phyloP scores from a whole-genome alignment of 1,140 invertebrate species.

The Aphis craccivora region DNA sequence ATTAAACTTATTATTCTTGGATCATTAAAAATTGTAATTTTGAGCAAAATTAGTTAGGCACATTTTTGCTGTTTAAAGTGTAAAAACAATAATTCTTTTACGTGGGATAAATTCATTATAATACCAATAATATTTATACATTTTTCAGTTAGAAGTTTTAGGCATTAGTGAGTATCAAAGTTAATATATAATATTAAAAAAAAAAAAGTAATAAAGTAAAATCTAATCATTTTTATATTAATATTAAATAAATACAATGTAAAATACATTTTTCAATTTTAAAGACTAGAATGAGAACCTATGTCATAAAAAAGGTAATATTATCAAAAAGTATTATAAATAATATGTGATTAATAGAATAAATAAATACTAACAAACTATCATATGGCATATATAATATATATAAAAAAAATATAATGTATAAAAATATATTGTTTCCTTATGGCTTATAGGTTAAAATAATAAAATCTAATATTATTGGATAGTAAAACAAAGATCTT shows the following conservation, averaged over 20 bases:
- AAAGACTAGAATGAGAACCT: slow-evolving; percentile 1
- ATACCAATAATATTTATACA: too few relatives aligned
- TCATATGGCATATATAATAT: neutral
- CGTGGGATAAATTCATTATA: too few relatives aligned
- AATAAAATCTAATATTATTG: neutral
- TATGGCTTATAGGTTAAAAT: neutral
- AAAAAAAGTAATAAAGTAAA: neutral
- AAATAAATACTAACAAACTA: slow-evolving; percentile 17
- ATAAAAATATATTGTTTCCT: neutral
- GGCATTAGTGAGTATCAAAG: neutral
- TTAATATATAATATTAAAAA: neutral
- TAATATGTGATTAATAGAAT: slow-evolving; percentile 3
- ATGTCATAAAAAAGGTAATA: neutral
- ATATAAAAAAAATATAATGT: slow-evolving; percentile 10
- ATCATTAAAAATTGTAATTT: too few relatives aligned
- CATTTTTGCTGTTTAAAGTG: too few relatives aligned
- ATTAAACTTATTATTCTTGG: too few relatives aligned
- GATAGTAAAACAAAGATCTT: neutral
- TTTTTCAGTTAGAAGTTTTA: too few relatives aligned
- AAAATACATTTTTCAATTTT: neutral
- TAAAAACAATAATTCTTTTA: too few relatives aligned
- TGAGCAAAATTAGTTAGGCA: too few relatives aligned
- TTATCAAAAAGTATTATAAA: neutral
- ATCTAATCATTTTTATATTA: neutral
- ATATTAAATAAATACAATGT: neutral